Conservation (phyloP, 1,140 invertebrate species). For the Bombus confusus region DNA sequence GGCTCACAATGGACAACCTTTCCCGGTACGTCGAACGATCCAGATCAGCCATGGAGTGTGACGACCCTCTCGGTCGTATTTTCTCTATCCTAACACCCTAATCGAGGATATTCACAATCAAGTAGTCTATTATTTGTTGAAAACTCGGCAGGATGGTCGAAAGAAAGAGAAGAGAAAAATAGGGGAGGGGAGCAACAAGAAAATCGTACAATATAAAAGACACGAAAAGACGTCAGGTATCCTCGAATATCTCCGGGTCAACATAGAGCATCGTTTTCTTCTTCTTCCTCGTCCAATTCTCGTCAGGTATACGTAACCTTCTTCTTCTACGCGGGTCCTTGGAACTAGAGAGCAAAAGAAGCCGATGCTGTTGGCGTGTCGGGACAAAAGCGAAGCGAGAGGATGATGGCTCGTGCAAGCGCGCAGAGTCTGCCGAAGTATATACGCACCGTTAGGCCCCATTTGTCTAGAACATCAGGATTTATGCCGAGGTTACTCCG, state of each 20-base stretch:
- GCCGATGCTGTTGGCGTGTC: conserved; percentile 21
- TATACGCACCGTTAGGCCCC: conserved; percentile 64
- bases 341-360: conserved; percentile 48
- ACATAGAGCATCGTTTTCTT: conserved; percentile 29
- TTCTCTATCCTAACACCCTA: conserved; percentile 43
- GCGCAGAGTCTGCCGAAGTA: conserved; percentile 14
- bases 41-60: conserved; percentile 47
- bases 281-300: background rate
- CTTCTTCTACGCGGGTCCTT: conserved; percentile 36
- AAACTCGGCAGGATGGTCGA: conserved; percentile 52
- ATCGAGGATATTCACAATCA: conserved; percentile 67
- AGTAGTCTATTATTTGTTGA: conserved; percentile 70
- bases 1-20: conserved; percentile 36
- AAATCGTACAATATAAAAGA: conserved; percentile 40
- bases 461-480: conserved; percentile 67
- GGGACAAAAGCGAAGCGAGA: conserved; percentile 52
- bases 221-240: conserved; percentile 44
- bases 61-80: conserved; percentile 34
- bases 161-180: background rate
- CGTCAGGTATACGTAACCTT: conserved; percentile 58
- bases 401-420: conserved; percentile 23
- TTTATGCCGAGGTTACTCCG: conserved; percentile 63
- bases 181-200: background rate
- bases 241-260: conserved; percentile 8
- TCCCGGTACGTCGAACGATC: conserved; percentile 51